Base-by-base conservation (phyloP, 2,888 invertebrate species). In the Adelphocoris suturalis region DNA sequence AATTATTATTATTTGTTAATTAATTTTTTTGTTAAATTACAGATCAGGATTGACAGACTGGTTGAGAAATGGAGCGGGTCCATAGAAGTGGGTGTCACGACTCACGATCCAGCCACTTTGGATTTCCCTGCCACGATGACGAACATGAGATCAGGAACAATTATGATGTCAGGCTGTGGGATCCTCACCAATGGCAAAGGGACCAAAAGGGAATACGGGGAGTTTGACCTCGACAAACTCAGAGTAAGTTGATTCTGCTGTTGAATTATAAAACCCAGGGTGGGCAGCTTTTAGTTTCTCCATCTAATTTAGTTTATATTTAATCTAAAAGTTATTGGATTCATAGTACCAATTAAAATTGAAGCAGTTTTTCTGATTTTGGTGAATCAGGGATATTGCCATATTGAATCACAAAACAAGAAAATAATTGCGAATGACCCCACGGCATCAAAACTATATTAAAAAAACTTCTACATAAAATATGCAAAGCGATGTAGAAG, bases 91-190 rank as follows among this genome's bases (percentile, higher is more conserved):
- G 98, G 98, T 55, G 97, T 99, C 12, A 98, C 98, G 0, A 97
- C 97, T 14, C 98, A 99, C 93, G 97, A 98, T 94, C 99, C 99
- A 2, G 96, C 96, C 0, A 96, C 96, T 0, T 94, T 99, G 90
- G 96, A 98, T 90, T 98, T 98, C 93, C 99, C 99, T 2, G 98
- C 98, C 0, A 99, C 99, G 0, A 98, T 99, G 98, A 99, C 99
- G 0, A 99, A 99, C 93, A 97, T 99, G 97, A 96, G 98, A 90
- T 93, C 94, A 0, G 95, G 98, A 12, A 98, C 97, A 0, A 97
- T 97, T 52, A 98, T 98, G 97, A 98, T 99, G 98, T 98, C 98
- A 23, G 99, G 99, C 0, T 98, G 98, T 94, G 99, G 98, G 89
- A 98, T 99, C 92, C 94, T 99, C n/a, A 97, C 98, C 2, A 99